Base-by-base conservation (phyloP, 2,113 vertebrate species). In the Engystomops pustulosus region DNA sequence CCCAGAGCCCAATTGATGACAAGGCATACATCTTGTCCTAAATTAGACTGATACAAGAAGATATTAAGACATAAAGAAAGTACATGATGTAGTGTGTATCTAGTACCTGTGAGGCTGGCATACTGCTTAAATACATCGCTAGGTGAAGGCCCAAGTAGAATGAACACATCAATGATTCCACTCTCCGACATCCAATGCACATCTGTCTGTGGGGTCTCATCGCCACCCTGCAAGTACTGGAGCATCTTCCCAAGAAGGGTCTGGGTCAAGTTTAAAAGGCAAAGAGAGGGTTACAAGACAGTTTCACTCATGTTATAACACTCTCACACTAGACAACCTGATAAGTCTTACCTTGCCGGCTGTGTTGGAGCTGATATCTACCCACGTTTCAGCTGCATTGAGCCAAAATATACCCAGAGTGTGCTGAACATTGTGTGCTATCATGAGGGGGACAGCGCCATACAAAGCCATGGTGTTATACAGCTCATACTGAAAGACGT, bases 141-240 rank as follows among this genome's bases (percentile, higher is more conserved):
- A 3, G 94, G 91, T 0, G 91, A 89, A 0, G 97, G 96, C n/a
- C 97, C 97, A 0, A 96, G 92, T 87, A 98, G 90, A 23, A 98
- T 85, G 81, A 98, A 98, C 6, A 94, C 95, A 0, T 98, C 97
- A 0, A 98, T 93, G 80, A 98, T 92, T 27, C 97, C 97, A 0
- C 95, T 98, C 88, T 98, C 97, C 0, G 97, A 98, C 88, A 98
- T 96, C 97, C 97, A 98, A 68, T 93, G 96, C 2, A 98, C 93
- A 1, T 98, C 96, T 0, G 96, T 98, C 90, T 98, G 96, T 0
- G 97, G 96, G 0, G 91, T 95, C 86, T 98, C 96, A 30, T 94
- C 96, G 0, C 95, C 95, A 0, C 96, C 95, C 85, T 97, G 96
- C 78, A 98, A 94, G 53, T 96, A 98, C 87, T 97, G 96, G 60